Evolutionary conservation across 2,888 invertebrate genomes (phyloP).

Genomic region (Colletes collaris): DNA sequence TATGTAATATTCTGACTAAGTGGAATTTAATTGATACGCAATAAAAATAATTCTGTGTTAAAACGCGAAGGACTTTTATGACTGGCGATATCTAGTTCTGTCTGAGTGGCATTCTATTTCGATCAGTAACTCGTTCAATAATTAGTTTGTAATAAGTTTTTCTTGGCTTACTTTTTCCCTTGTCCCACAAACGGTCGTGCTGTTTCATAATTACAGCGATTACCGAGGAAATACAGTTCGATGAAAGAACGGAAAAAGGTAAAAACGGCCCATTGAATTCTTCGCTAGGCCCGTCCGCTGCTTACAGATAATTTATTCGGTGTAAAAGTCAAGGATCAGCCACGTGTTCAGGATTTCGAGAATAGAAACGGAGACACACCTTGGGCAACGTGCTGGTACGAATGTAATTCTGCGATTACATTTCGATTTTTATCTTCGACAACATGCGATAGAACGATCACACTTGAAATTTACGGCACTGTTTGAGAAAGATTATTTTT

Average conservation of each 20-base stretch:
- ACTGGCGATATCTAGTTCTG: background rate
- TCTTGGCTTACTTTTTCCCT: background rate
- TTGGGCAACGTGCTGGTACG: slow-evolving; percentile 10
- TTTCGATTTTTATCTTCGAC: background rate
- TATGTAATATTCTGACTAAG: too few relatives aligned
- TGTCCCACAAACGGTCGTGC: slow-evolving; percentile 11
- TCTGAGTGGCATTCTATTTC: too few relatives aligned
- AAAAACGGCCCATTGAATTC: background rate
- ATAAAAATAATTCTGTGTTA: background rate
- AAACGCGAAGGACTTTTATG: background rate
- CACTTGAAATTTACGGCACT: background rate
- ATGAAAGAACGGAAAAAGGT: background rate
- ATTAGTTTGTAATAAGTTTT: too few relatives aligned
- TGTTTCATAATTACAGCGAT: background rate
- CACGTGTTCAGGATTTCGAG: slow-evolving; percentile 31
- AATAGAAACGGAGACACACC: slow-evolving; percentile 12
- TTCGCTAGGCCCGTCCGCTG: background rate
- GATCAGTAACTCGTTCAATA: background rate
- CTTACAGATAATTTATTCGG: slow-evolving; percentile 39
- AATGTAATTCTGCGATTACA: slow-evolving; percentile 19
- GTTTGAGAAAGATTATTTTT: background rate
- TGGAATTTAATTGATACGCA: too few relatives aligned
- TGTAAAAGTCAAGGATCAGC: slow-evolving; percentile 38
- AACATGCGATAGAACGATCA: background rate
- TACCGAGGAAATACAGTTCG: background rate